Base-by-base conservation (phyloP, 1,140 invertebrate genomes). In the Spodoptera litura region DNA sequence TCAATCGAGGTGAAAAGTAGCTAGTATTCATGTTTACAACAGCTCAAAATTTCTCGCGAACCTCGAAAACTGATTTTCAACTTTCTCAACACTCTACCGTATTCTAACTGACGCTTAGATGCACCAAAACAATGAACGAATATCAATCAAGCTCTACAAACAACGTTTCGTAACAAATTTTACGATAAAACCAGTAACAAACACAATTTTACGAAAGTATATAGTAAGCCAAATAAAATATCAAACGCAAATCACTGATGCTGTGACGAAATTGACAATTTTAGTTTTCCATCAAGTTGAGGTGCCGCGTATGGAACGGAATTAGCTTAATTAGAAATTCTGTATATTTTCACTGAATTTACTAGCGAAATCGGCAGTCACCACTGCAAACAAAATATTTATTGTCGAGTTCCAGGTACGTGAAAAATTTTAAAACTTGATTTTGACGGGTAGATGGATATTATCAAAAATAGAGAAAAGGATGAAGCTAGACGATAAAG, bases 1-100 rank as follows among this genome's bases (percentile, higher is more conserved):
- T 85, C 79, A 90, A 72, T 6, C 91, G 87, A n/a, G 93, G 85
- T 4, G 89, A 88, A 12, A 92, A 83, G 62, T 88, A 86, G 61
- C 83, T 81, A 59, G 83, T 83, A 71, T 86, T 89, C 80, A 89
- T 89, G 20, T 25, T 73, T 49, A 10, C 52, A 53, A 1, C 53
- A 31, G 13, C n/a, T 12, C 4, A 31, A 20, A 6, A 12, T 68
- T 77, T 25, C 27, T 55, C 35, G 9, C 20, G 20, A 72, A 3
- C 15, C 11, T 4, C 53, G n/a, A 20, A 53, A 70, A 70, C 61
- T 1, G 61, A 53, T 10, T 31, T 13, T 11, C 2, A 53, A 15
- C 10, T 64, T 31, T 75, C 53, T 53, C 15, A 53, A 20, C 59
- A 64, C 44, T 62, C 4, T n/a, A 49, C 20, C 38, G 12, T 20